These are phyloP conservation scores for Protobothrops flavoviridis DNA, from an alignment of 2,113 vertebrate species.

Conservation along the genomic window DNA sequence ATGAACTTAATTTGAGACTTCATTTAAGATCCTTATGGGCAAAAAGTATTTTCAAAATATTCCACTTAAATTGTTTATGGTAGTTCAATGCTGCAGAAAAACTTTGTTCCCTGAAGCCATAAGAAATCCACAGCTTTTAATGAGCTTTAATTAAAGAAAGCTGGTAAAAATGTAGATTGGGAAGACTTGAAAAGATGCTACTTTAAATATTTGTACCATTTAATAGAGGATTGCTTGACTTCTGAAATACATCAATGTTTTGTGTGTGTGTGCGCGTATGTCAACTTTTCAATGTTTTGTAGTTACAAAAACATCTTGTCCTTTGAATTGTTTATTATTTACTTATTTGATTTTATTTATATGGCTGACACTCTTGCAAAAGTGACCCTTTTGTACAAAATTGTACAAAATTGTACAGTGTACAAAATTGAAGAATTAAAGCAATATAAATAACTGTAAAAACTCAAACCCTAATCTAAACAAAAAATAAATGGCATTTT, in stretches of 20 bases:
- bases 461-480: neutral
- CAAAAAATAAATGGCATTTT: neutral
- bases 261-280: neutral
- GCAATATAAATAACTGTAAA: neutral
- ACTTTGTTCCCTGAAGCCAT: neutral
- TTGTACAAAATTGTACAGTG: too few species aligned
- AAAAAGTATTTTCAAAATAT: neutral
- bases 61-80: neutral
- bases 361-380: neutral
- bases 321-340: neutral
- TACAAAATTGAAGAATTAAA: neutral
- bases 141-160: conserved; percentile 16
- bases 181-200: neutral
- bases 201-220: neutral
- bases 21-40: neutral
- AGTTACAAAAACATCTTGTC: neutral
- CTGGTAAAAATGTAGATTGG: neutral
- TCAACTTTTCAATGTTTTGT: neutral
- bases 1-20: neutral
- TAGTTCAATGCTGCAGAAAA: neutral
- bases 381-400: too few species aligned
- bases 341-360: neutral
- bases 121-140: conserved; percentile 11
- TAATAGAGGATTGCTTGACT: neutral
- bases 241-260: neutral